Evolutionary conservation across 2,113 vertebrate genomes (phyloP).

Genomic region (Tachysurus vachellii): DNA sequence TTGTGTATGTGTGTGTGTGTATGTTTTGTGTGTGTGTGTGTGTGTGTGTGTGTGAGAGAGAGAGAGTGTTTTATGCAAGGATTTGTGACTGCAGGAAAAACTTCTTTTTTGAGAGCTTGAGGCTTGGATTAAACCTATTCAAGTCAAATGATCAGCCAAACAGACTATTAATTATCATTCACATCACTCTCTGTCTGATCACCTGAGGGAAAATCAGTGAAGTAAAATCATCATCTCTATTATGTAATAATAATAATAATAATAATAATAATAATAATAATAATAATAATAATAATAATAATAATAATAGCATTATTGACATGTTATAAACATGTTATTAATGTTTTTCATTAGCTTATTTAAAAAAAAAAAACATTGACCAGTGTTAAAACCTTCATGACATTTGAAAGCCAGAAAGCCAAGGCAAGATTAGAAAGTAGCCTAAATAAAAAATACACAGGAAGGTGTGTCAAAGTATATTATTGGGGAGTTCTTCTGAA

Average conservation of each 20-base stretch:
- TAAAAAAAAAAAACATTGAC: neutral
- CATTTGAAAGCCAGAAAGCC: neutral
- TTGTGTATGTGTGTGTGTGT: too few relatives aligned
- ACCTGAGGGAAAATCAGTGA: neutral
- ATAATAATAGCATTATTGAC: neutral
- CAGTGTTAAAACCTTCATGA: neutral
- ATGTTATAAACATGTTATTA: neutral
- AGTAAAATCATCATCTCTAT: neutral
- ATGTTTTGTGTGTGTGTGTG: too few relatives aligned
- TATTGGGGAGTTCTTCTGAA: neutral
- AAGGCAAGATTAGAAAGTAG: neutral
- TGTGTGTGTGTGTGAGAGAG: too few relatives aligned
- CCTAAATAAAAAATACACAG: neutral
- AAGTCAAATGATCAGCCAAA: neutral
- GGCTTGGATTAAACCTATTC: neutral
- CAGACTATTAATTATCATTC: neutral
- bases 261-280: neutral
- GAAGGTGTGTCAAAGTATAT: neutral
- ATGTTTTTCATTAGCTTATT: neutral
- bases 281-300: too few relatives aligned
- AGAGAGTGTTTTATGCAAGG: too few relatives aligned
- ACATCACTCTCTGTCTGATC: neutral
- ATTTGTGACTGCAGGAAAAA: too few relatives aligned
- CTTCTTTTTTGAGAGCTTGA: neutral
- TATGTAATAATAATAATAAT: neutral